phyloP scores from a whole-genome alignment of 2,797 vertebrate species.

The Scolopax rusticola region DNA sequence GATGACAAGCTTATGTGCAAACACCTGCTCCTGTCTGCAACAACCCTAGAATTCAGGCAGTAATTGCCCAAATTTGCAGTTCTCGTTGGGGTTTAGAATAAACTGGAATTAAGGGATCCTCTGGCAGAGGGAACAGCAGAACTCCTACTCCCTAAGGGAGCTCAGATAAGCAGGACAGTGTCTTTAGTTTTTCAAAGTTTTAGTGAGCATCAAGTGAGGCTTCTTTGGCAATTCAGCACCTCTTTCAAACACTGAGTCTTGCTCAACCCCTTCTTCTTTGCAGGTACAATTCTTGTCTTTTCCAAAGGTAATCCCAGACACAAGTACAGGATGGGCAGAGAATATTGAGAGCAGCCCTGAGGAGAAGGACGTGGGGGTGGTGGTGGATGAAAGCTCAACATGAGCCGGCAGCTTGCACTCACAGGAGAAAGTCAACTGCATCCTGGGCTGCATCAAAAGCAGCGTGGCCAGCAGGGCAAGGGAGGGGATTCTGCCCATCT shows the following conservation, averaged over 20 bases:
- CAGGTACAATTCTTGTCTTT: background rate
- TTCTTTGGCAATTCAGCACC: background rate
- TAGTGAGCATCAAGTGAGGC: background rate
- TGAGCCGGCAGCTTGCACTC: background rate
- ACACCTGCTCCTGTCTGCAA: background rate
- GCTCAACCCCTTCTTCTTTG: background rate
- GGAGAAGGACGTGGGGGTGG: background rate
- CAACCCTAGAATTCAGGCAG: background rate
- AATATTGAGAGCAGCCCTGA: background rate
- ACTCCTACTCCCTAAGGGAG: background rate
- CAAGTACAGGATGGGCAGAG: background rate
- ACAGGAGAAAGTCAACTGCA: background rate
- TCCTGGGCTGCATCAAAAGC: background rate
- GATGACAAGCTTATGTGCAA: fast-evolving
- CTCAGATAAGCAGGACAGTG: background rate
- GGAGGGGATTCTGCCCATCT: background rate
- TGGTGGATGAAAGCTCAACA: background rate
- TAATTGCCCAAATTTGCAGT: background rate
- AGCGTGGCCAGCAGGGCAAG: background rate
- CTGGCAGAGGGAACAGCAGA: background rate
- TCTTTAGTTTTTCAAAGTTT: background rate
- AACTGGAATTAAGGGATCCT: background rate
- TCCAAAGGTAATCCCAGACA: background rate
- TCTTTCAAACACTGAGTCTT: background rate
- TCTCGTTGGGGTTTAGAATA: background rate